Conservation (phyloP, 92 coral and sea anemone genomes). For the Zoanthus gigantus region DNA sequence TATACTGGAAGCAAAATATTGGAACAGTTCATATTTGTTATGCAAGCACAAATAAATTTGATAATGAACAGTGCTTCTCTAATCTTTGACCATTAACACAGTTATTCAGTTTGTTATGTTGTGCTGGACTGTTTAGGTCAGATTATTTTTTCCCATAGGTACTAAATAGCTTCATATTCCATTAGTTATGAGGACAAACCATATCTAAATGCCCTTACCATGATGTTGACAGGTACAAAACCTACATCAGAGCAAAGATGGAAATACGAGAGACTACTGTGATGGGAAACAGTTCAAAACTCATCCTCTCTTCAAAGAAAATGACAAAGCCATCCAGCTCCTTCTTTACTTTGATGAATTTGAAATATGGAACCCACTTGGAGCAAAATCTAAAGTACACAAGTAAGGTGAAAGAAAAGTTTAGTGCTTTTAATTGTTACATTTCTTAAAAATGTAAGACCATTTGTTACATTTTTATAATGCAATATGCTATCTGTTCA, state of each 20-base stretch:
- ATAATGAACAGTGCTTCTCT: background rate
- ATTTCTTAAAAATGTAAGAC: background rate
- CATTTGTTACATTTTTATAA: background rate
- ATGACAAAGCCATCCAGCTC: slow-evolving; percentile 59
- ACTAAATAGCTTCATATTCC: background rate
- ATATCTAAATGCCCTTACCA: background rate
- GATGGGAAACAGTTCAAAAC: slow-evolving; percentile 54
- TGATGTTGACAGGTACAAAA: slow-evolving; percentile 37
- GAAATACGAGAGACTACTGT: slow-evolving; percentile 71
- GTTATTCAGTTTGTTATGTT: background rate
- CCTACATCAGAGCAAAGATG: slow-evolving; percentile 59
- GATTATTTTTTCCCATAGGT: background rate
- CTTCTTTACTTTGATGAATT: slow-evolving; percentile 71
- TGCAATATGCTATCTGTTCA: background rate
- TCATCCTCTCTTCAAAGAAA: slow-evolving; percentile 64
- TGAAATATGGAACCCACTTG: slow-evolving; percentile 71
- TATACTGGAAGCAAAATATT: background rate
- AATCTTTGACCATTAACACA: background rate
- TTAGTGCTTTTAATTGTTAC: background rate
- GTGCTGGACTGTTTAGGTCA: background rate
- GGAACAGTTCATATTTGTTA: background rate
- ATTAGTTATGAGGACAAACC: background rate
- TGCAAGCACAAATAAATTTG: background rate
- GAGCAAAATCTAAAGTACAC: slow-evolving; percentile 60
- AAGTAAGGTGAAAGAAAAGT: slow-evolving; percentile 57